Base-by-base conservation (phyloP, 2,113 vertebrate genomes). In the Scortum barcoo region DNA sequence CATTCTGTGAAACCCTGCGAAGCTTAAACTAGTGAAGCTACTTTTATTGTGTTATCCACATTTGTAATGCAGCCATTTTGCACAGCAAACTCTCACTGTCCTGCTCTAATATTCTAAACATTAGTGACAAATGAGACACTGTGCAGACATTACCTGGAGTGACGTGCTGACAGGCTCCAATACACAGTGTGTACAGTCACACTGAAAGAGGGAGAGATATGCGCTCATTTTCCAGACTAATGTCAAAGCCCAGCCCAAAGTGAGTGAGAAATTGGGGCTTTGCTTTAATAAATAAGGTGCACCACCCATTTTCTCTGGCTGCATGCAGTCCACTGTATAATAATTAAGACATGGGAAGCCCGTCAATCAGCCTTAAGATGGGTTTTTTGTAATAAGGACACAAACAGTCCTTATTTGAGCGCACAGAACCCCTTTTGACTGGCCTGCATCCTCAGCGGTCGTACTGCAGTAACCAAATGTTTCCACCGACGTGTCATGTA, bases 361-460 rank as follows among this genome's bases (percentile, higher is more conserved):
- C 36, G 76, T 93, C 78, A 89, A 83, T 88, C 88, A 83, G 66
- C 56, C 40, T 76, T 85, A 88, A 90, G 67, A 58, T 81, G 40
- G 83, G 87, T 83, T 67, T 78, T 80, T 73, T 61, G 58, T 62
- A 89, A 83, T 53, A 60, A 38, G 57, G 51, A 90, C 68, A 93
- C 77, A 90, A 93, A 84, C 20, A 69, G 78, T 54, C 87, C 84
- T 93, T 94, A 88, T 92, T 82, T 80, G 51, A 51, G 14, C 42
- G 72, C 70, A 94, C 85, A 96, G 72, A 93, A 60, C 28, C 22
- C 38, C 91, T 86, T 90, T 95, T 93, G 86, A 93, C 66, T 81
- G 80, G 54, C 54, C 70, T 73, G 38, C 78, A 73, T 88, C 78
- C 74, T 85, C 54, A 84, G 67, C 12, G 33, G 53, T 76, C 57